phyloP scores from a whole-genome alignment of 2,113 vertebrate genomes.

The Lasiurus cinereus region DNA sequence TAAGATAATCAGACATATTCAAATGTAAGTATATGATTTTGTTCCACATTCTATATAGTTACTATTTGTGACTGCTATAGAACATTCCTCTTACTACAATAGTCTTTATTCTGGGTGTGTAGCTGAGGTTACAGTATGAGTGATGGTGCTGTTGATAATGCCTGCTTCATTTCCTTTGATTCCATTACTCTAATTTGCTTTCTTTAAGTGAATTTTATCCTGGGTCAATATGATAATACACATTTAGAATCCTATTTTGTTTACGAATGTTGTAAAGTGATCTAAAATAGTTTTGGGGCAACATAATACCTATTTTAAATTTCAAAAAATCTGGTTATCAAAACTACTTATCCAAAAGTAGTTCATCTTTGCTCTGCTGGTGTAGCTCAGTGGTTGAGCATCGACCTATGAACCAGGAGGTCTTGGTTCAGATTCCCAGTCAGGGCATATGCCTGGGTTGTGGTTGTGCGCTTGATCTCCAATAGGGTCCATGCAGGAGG shows the following conservation, averaged over 20 bases:
- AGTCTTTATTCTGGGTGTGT: background rate
- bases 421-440: too few relatives aligned
- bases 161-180: background rate
- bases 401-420: too few relatives aligned
- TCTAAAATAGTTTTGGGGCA: background rate
- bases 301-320: background rate
- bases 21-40: conserved; percentile 33
- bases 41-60: background rate
- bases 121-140: background rate
- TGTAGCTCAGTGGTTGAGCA: too few relatives aligned
- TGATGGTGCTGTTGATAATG: background rate
- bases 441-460: too few relatives aligned
- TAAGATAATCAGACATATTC: background rate
- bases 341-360: background rate
- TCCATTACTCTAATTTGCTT: background rate
- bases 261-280: background rate
- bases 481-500: too few relatives aligned
- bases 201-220: background rate
- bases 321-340: background rate
- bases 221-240: background rate
- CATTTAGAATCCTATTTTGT: background rate
- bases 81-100: background rate
- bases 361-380: background rate
- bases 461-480: too few relatives aligned
- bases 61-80: background rate